These are phyloP conservation scores for Hermatobates lingyangjiaoensis DNA, from an alignment of 1,140 invertebrate species.

Conservation along the genomic window DNA sequence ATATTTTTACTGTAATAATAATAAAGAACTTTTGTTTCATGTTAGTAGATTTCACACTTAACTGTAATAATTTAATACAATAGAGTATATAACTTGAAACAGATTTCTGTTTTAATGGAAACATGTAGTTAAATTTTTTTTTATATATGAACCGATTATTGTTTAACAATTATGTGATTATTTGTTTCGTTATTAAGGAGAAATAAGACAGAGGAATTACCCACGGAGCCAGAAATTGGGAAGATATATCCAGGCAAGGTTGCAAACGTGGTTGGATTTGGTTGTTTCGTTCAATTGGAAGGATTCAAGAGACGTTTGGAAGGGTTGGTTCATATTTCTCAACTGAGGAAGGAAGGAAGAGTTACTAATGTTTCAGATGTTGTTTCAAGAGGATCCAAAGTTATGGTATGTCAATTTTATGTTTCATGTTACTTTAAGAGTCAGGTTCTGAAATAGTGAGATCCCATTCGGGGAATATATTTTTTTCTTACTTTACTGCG, in stretches of 20 bases:
- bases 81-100: too few species aligned
- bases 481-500: too few species aligned
- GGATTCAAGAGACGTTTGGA: constrained; percentile 76
- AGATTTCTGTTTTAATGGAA: too few species aligned
- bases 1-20: too few species aligned
- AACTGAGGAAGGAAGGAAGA: constrained; percentile 76
- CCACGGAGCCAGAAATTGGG: constrained; percentile 28
- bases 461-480: too few species aligned
- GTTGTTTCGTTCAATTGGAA: constrained; percentile 92
- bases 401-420: constrained; percentile 67
- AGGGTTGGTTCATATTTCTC: constrained; percentile 94
- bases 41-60: too few species aligned
- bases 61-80: too few species aligned
- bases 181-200: constrained; percentile 3
- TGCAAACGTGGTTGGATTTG: constrained; percentile 88
- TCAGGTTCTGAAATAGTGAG: too few species aligned
- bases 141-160: too few species aligned
- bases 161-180: neutral
- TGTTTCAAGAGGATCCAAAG: constrained; percentile 72
- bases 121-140: too few species aligned
- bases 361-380: constrained; percentile 91
- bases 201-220: constrained; percentile 7
- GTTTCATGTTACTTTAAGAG: too few species aligned
- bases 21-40: too few species aligned
- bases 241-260: constrained; percentile 88